Evolutionary conservation across 2,797 vertebrate genomes (phyloP), one percentile per base, ranked within the genome.

Genomic region (Phoxinus dragarum): DNA sequence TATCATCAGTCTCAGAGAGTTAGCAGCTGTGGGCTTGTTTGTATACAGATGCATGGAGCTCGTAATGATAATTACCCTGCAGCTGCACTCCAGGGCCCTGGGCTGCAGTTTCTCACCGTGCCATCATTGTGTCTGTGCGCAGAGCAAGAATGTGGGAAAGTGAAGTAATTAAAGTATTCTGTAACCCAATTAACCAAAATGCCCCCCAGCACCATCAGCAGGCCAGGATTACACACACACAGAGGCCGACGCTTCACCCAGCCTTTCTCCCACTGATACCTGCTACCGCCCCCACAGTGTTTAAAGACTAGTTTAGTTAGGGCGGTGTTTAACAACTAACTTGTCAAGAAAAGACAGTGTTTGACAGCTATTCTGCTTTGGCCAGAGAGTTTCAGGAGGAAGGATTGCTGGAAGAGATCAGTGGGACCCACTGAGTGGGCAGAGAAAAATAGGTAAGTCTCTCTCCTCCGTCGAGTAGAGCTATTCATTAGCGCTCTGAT

Each of bases 1-100:
- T 87, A 90, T 90, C 84, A 90, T 93, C 93, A 91, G 91, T 91
- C 89, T 93, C 91, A 93, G 92, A 66, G 83, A 59, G 64, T 56
- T 90, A 91, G 93, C 94, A 95, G 95, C 94, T 95, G 94, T 90
- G 91, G 92, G 90, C 93, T 93, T 95, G 95, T 95, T 95, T 95
- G 94, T 95, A 94, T 94, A 95, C 95, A 95, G 93, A 95, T 95
- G 94, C 92, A 90, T 89, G 89, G 91, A 89, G 91, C 86, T 89
- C 93, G 93, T 93, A 90, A 94, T 94, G 93, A 93, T 95, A 95
- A 95, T 94, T 94, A 90, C 92, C 93, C 92, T 47, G 90, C 94
- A 95, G 94, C 94, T 95, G 95, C 93, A 89, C 93, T 94, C 87
- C 66, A 84, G 86, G 84, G 86, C 85, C 87, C 88, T 88, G 91